phyloP scores from a whole-genome alignment of 2,113 vertebrate genomes.

The Ancistrus triradiatus region DNA sequence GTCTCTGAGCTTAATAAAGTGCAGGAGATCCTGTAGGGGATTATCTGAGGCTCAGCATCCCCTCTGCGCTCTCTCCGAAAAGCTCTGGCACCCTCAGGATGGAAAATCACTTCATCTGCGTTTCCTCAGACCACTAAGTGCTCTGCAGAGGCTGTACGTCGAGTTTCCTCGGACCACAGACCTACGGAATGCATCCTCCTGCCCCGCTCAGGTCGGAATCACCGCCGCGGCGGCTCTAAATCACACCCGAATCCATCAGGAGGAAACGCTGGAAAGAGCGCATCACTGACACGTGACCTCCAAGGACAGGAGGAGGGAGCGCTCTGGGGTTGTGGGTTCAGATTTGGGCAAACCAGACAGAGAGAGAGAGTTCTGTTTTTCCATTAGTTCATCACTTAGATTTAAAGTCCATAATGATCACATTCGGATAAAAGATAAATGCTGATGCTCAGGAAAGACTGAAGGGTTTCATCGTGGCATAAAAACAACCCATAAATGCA shows the following conservation, averaged over 20 bases:
- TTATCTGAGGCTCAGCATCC: too few species aligned
- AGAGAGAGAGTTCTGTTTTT: too few species aligned
- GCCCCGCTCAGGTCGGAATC: neutral
- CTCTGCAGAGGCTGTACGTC: neutral
- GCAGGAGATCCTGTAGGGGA: too few species aligned
- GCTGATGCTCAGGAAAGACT: too few species aligned
- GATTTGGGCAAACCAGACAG: too few species aligned
- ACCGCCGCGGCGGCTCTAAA: neutral
- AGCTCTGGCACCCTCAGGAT: neutral
- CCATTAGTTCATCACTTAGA: too few species aligned
- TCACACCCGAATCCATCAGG: conserved; percentile 19
- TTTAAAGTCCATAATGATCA: too few species aligned
- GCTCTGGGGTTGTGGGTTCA: neutral
- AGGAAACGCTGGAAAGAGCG: neutral
- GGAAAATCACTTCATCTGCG: conserved; percentile 1
- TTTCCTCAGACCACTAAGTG: conserved; percentile 3
- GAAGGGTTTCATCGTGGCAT: too few species aligned
- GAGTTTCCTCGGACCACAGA: neutral
- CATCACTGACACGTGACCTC: conserved; percentile 6
- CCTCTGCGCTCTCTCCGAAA: neutral
- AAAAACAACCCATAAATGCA: too few species aligned
- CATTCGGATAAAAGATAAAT: too few species aligned
- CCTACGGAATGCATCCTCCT: neutral
- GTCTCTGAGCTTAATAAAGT: too few species aligned
- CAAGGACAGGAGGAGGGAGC: conserved; percentile 1